Evolutionary conservation across 2,113 vertebrate species (phyloP).

Genomic region (Rhynchopsitta pachyrhyncha): DNA sequence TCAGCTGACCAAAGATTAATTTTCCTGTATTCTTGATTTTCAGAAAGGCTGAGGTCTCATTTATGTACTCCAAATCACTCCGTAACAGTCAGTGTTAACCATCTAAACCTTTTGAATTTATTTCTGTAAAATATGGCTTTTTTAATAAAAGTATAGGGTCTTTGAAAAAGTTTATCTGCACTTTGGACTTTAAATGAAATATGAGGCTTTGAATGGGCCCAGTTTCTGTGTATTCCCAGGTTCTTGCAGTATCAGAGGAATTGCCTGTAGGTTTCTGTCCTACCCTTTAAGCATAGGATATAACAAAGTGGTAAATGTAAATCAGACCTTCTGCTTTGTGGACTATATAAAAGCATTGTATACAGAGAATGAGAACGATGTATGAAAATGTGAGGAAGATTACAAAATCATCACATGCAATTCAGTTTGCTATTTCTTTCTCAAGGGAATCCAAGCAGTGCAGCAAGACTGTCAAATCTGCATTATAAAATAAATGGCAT

Average conservation of each 20-base stretch:
- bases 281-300: neutral
- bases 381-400: neutral
- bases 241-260: constrained; percentile 26
- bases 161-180: constrained; percentile 6
- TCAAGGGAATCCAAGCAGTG: neutral
- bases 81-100: neutral
- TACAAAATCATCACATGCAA: neutral
- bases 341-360: neutral
- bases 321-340: neutral
- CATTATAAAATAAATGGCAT: constrained; percentile 4
- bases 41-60: neutral
- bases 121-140: constrained; percentile 43
- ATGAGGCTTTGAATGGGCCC: constrained; percentile 1
- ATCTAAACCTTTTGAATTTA: constrained; percentile 1
- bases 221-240: constrained; percentile 13
- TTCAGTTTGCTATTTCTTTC: neutral
- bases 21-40: neutral
- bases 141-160: constrained; percentile 36
- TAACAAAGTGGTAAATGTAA: constrained; percentile 41
- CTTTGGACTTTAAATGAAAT: constrained; percentile 25
- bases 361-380: neutral
- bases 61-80: neutral
- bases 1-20: neutral
- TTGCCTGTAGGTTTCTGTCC: constrained; percentile 5
- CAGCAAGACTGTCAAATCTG: neutral